These are phyloP conservation scores for Alentia gelatinosa DNA, from an alignment of 2,888 invertebrate genomes.

Conservation along the genomic window DNA sequence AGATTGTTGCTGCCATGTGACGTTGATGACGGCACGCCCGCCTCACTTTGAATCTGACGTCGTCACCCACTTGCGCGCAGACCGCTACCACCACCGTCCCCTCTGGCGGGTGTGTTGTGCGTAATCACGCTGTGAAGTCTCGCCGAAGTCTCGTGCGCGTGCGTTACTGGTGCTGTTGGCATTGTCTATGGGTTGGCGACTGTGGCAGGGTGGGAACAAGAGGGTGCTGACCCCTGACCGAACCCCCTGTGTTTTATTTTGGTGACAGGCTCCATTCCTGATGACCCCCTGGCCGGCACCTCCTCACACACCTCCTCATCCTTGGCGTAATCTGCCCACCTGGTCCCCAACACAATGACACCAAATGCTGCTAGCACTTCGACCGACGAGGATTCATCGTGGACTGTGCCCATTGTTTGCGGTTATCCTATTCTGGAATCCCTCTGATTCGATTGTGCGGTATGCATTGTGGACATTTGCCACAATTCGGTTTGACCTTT, in stretches of 20 bases:
- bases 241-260: slow-evolving; percentile 19
- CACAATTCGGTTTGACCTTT: no score
- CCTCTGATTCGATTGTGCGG: no score
- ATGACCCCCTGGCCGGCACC: neutral
- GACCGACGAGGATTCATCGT: no score
- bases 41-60: neutral
- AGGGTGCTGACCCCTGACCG: neutral
- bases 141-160: slow-evolving; percentile 1
- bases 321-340: neutral
- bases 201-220: neutral
- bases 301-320: neutral
- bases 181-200: neutral
- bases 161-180: neutral
- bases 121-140: slow-evolving; percentile 21
- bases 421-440: no score
- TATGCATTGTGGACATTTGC: no score
- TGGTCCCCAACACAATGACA: no score
- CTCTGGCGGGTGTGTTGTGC: neutral
- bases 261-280: neutral
- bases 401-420: no score
- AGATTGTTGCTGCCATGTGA: neutral
- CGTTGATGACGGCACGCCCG: neutral
- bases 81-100: no score
- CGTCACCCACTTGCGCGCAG: no score
- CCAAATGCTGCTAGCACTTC: no score